Conservation (phyloP, 2,888 invertebrate species). For the Mantis religiosa region DNA sequence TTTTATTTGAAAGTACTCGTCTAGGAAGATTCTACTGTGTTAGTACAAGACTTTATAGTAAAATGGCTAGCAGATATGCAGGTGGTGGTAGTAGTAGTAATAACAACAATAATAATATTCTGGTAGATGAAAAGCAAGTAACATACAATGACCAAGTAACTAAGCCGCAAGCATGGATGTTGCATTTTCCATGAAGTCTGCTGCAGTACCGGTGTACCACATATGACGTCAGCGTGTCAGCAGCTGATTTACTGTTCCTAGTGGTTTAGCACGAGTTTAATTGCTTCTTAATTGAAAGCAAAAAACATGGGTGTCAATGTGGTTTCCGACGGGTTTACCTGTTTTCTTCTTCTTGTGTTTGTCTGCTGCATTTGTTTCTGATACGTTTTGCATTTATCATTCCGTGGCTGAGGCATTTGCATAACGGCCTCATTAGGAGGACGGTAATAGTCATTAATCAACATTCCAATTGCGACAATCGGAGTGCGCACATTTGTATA, state of each 20-base stretch:
- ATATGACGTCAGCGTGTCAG: neutral
- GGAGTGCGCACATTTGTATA: neutral
- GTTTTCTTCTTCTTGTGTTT: neutral
- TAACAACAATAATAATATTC: too few relatives aligned
- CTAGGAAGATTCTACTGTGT: too few relatives aligned
- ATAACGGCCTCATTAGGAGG: neutral
- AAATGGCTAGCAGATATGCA: too few relatives aligned
- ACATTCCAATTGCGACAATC: neutral
- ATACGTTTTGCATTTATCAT: neutral
- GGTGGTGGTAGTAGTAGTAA: too few relatives aligned
- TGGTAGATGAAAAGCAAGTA: too few relatives aligned
- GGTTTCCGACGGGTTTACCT: neutral
- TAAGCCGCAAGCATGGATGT: neutral
- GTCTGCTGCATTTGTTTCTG: neutral
- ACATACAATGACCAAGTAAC: too few relatives aligned
- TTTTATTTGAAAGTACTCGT: too few relatives aligned
- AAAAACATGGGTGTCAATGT: neutral
- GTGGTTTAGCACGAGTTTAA: neutral
- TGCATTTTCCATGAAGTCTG: neutral
- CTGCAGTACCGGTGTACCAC: neutral
- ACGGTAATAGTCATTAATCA: neutral
- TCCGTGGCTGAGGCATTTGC: neutral
- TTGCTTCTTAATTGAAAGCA: neutral
- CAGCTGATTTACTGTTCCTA: neutral
- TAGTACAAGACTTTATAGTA: too few relatives aligned